phyloP scores from a whole-genome alignment of 2,888 invertebrate species.

The Allophyes oxyacanthae region DNA sequence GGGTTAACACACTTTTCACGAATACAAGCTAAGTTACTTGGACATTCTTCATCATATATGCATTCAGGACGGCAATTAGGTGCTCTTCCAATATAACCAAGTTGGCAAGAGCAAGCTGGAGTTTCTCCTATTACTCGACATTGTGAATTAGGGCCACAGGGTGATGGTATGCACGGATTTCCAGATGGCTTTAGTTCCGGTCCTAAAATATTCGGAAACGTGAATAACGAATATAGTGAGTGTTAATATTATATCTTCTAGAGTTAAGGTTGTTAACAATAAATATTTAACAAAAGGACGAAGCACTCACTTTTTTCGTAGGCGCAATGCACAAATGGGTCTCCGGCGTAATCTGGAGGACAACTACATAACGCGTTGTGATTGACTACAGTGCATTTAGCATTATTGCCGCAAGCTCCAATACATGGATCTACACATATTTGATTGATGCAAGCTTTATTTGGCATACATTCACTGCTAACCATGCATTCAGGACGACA shows the following conservation, averaged over 20 bases:
- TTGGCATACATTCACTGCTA: conserved; percentile 94
- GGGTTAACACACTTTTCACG: conserved; percentile 95
- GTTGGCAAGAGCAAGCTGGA: conserved; percentile 94
- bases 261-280: too few species aligned
- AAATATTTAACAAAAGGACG: conserved; percentile 1
- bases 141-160: conserved; percentile 95
- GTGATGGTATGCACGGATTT: conserved; percentile 94
- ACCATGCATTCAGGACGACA: conserved; percentile 95
- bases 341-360: conserved; percentile 92
- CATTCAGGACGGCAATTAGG: conserved; percentile 97
- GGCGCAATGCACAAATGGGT: conserved; percentile 94
- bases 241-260: too few species aligned
- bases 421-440: conserved; percentile 95
- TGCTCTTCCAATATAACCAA: conserved; percentile 94
- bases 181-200: conserved; percentile 87
- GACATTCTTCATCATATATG: conserved; percentile 95
- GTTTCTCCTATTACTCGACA: conserved; percentile 93
- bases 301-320: conserved; percentile 91
- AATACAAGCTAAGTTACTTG: conserved; percentile 94
- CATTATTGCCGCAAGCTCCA: conserved; percentile 95
- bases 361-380: conserved; percentile 96
- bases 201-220: conserved; percentile 79
- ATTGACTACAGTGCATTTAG: conserved; percentile 94
- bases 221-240: neutral
- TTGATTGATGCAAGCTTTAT: conserved; percentile 94